These are phyloP conservation scores for Troilus luridus DNA, from an alignment of 2,888 invertebrate species.

Conservation along the genomic window DNA sequence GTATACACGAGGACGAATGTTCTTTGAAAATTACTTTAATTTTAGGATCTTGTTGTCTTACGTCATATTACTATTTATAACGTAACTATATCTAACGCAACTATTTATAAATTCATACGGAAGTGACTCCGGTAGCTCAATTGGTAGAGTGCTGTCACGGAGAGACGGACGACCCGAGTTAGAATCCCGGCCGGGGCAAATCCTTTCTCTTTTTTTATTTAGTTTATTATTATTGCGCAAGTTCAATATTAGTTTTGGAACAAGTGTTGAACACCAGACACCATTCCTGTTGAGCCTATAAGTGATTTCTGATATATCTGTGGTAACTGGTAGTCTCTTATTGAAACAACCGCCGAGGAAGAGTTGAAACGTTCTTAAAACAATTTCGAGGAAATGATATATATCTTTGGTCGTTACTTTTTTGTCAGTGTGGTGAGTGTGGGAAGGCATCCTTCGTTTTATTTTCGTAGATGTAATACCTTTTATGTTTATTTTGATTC, in stretches of 20 bases:
- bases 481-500: background rate
- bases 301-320: background rate
- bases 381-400: background rate
- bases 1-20: too few species aligned
- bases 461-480: background rate
- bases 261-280: background rate
- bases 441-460: background rate
- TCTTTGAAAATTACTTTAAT: too few species aligned
- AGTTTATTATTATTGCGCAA: background rate
- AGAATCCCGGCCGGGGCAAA: too few species aligned
- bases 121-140: too few species aligned
- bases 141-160: too few species aligned
- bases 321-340: background rate
- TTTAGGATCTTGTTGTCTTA: too few species aligned
- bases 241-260: background rate
- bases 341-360: background rate
- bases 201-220: too few species aligned
- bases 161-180: too few species aligned
- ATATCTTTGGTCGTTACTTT: background rate
- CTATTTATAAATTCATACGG: too few species aligned
- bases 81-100: too few species aligned
- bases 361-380: background rate
- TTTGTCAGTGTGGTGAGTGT: background rate
- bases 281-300: background rate
- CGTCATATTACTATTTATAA: too few species aligned